Base-by-base conservation (phyloP, 2,113 vertebrate genomes). In the Trematomus loennbergii region DNA sequence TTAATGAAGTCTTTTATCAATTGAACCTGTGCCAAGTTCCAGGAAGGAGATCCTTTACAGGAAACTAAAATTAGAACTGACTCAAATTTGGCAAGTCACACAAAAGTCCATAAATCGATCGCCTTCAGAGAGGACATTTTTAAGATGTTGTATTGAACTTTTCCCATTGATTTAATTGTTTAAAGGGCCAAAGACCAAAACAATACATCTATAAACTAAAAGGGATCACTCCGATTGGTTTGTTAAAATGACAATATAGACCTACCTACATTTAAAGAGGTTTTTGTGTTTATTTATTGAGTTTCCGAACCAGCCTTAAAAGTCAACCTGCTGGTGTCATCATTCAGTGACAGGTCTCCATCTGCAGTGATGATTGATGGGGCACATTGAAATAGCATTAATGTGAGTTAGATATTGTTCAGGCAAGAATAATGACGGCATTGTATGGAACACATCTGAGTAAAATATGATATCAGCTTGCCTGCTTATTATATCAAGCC, bases 351-450 rank as follows among this genome's bases (percentile, higher is more conserved):
- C 63, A 73, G 20, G 15, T 9, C 55, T 54, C 71, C 29, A 50
- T 75, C 65, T 53, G 43, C 18, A 22, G 22, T 4, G 10, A n/a
- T 73, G 66, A 70, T 53, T 49, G 54, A 78, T 45, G 64, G 48
- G 18, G 18, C 20, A 22, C 22, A 33, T 12, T 72, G 15, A 68
- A 83, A 84, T 61, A 45, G 40, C 67, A 79, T 83, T 79, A 71
- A 72, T 9, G 78, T 75, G 75, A 65, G 25, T 49, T 1, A 58
- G 17, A 46, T 49, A 29, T 57, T 50, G 20, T 61, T 46, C n/a
- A 62, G 4, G 0, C 59, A 74, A 60, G 50, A 75, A 64, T 22
- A 73, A 75, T 72, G 52, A 65, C 59, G 29, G 6, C 55, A 57
- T 16, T 17, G 13, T 65, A 22, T 58, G 16, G 45, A 72, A 63